Evolutionary conservation across 2,888 invertebrate genomes (phyloP).

Genomic region (Linnaemya tessellans): DNA sequence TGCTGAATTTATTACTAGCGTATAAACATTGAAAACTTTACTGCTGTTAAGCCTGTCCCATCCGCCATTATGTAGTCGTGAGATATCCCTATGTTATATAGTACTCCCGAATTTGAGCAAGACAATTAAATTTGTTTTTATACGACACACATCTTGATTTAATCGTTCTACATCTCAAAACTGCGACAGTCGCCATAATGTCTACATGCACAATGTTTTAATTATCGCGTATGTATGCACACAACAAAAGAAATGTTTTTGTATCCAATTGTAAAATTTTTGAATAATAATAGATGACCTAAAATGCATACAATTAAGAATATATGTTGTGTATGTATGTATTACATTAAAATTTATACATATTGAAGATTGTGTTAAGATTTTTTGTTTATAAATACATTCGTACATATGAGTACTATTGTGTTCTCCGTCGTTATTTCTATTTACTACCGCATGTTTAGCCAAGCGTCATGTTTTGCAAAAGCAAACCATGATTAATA

Average conservation of each 20-base stretch:
- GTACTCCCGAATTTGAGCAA: too few species aligned
- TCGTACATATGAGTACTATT: neutral
- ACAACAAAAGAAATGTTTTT: neutral
- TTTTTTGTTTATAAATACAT: neutral
- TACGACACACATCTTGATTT: too few species aligned
- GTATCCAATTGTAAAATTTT: neutral
- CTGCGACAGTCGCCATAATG: too few species aligned
- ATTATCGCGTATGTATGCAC: conserved; percentile 1
- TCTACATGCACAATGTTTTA: neutral
- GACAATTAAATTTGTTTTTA: too few species aligned
- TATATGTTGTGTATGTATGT: too few species aligned
- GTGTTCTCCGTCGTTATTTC: conserved; percentile 1
- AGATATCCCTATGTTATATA: too few species aligned
- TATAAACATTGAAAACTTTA: too few species aligned
- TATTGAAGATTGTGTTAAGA: neutral
- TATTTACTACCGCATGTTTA: conserved; percentile 1
- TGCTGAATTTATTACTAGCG: too few species aligned
- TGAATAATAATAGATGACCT: neutral
- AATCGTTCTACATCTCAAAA: too few species aligned
- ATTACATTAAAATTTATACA: too few species aligned
- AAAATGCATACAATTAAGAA: neutral
- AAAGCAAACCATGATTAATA: conserved; percentile 45
- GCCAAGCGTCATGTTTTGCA: conserved; percentile 39
- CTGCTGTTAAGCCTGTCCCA: too few species aligned
- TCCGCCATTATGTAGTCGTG: too few species aligned